A percentile compares a stretch with the other conserved stretches of the same genome.
Conservation (phyloP, 2,797 vertebrate genomes). For the Hemitrygon akajei region DNA sequence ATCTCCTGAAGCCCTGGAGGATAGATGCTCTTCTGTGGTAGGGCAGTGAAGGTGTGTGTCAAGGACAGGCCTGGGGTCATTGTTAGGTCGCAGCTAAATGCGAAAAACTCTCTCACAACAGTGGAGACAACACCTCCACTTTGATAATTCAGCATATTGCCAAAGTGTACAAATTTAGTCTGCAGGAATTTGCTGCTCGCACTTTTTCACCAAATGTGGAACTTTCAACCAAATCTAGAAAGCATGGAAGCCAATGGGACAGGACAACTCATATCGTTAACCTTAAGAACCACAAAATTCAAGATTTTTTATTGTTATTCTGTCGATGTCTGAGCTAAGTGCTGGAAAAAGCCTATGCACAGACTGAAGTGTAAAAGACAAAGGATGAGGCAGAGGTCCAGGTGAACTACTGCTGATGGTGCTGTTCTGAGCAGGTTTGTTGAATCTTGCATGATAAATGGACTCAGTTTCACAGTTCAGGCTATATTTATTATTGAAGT, state of each 20-base stretch:
- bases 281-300: not conserved
- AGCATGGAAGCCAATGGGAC: too few species aligned
- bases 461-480: too few species aligned
- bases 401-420: too few species aligned
- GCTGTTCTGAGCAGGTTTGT: too few species aligned
- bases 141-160: not conserved
- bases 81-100: slow-evolving; percentile 39
- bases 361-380: too few species aligned
- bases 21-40: slow-evolving; percentile 39
- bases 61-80: slow-evolving; percentile 43
- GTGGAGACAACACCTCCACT: not conserved
- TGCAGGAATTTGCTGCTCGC: not conserved
- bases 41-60: slow-evolving; percentile 40
- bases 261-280: not conserved
- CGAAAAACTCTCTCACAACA: slow-evolving; percentile 31
- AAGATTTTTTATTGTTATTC: too few species aligned
- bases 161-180: too few species aligned
- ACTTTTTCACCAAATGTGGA: not conserved
- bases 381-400: too few species aligned
- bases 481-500: too few species aligned
- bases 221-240: not conserved
- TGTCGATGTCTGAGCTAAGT: too few species aligned
- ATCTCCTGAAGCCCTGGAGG: slow-evolving; percentile 41
- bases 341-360: too few species aligned
- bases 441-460: too few species aligned